These are phyloP conservation scores for Aythya fuligula DNA, from an alignment of 2,797 vertebrate species.

Conservation along the genomic window DNA sequence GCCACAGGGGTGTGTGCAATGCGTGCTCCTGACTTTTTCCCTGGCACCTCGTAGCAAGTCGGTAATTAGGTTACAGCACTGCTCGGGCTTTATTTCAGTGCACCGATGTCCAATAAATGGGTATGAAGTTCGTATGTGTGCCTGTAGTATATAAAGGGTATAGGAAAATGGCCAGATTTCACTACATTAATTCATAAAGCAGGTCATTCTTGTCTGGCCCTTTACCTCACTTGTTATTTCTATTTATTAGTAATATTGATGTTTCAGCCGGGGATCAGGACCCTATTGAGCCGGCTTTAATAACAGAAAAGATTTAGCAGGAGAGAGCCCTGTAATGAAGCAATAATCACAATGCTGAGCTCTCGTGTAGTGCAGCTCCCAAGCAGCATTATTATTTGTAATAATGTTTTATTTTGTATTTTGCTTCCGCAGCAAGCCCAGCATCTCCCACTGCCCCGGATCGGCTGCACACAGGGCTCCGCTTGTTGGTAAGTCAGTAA, in stretches of 20 bases:
- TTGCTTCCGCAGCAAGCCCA: fast-evolving
- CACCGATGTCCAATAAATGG: not conserved
- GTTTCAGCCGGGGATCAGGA: slow-evolving; percentile 63
- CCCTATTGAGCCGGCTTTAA: slow-evolving; percentile 52
- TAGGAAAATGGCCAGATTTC: slow-evolving; percentile 41
- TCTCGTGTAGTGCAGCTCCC: not conserved
- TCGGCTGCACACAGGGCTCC: fast-evolving
- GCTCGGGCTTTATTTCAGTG: not conserved
- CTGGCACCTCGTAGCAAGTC: not conserved
- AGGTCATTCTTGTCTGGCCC: slow-evolving; percentile 39
- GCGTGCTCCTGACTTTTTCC: not conserved
- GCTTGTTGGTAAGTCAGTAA: not conserved
- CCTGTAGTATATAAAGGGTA: not conserved
- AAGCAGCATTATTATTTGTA: not conserved
- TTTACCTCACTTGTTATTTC: slow-evolving; percentile 61
- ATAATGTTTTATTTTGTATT: not conserved
- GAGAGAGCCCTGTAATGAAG: not conserved
- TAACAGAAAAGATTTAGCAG: slow-evolving; percentile 45
- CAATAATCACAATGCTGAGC: not conserved
- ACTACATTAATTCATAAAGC: slow-evolving; percentile 60
- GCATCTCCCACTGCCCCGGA: not conserved
- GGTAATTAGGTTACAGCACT: not conserved
- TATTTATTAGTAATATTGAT: slow-evolving; percentile 70
- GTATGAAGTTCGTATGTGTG: not conserved
- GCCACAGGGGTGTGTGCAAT: not conserved